Evolutionary conservation across 2,888 invertebrate genomes (phyloP), one percentile per base, ranked within the genome.

Genomic region (Cerastoderma edule): DNA sequence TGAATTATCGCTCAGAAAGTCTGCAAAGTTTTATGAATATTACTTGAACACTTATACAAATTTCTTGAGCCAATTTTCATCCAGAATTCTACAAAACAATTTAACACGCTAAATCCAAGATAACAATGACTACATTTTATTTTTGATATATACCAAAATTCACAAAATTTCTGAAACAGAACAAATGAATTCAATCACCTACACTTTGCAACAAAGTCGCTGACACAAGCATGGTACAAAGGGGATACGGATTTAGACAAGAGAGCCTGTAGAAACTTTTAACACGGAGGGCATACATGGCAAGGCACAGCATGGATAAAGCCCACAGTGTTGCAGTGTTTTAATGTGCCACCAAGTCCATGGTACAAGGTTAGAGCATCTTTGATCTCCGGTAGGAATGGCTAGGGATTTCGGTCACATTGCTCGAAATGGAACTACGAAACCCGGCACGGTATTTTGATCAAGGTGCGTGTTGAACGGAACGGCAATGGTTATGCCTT

Each of bases 171-270:
- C n/a, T n/a, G n/a, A n/a, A n/a, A n/a, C n/a, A n/a, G n/a, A n/a
- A n/a, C n/a, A n/a, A n/a, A n/a, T n/a, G n/a, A n/a, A n/a, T n/a
- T 24, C 8, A 39, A 60, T 33, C 60, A 60, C 60, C 60, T 60
- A 60, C 60, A 60, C 60, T 24, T 53, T 67, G 60, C 60, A 32
- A 67, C 39, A 28, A 60, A 39, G 67, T 73, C 27, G 67, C 32
- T 57, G 53, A 60, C 64, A 53, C 68, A 67, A 53, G 67, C 67
- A 63, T 53, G 67, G 72, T 73, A 67, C 71, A 30, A 44, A 50
- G 63, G 70, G 53, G n/a, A 67, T 53, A 53, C 67, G 30, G 33
- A 57, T 22, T 39, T 39, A 27, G 60, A 39, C 32, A 39, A 22
- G 33, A 27, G 60, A 33, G 39, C 33, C 60, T n/a, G 13, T 30